Evolutionary conservation across 1,140 invertebrate species (phyloP), one percentile per base, ranked within the genome.

Genomic region (Nasonia longicornis): DNA sequence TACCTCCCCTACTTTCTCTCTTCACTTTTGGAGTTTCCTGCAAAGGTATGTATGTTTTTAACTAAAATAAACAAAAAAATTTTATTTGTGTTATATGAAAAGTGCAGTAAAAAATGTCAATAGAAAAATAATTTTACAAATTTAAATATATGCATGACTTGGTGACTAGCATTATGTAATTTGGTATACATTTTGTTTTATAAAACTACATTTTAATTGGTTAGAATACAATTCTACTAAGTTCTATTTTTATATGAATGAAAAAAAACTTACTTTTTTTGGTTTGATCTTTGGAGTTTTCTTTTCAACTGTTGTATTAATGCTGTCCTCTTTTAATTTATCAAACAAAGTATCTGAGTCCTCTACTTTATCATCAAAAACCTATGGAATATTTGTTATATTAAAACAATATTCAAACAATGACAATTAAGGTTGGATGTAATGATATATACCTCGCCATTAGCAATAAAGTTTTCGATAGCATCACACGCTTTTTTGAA

Each of bases 401-500:
- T 38, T 75, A 76, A 64, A 70, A 69, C 67, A 79, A 83, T 80
- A 74, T 72, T 16, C n/a, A 48, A 58, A 74, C 74, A n/a, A 12
- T 72, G 35, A 69, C 20, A 48, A 63, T 76, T 76, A 31, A 38
- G 20, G 38, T 12, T 45, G 16, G 35, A 22, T 29, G 42, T 31
- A 42, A 72, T 52, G 42, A 71, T 29, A 90, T 90, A 91, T 89
- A 93, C 95, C 89, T 94, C 92, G 83, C 94, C 93, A 88, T 95
- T 92, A n/a, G 92, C 91, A 82, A 97, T 95, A 85, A 94, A 96
- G 52, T 96, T 94, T 87, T 98, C 97, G 86, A 98, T 97, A 83
- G 96, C 95, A 84, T 93, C 93, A 82, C 97, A 92, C 11, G 97
- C 97, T 81, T 97, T 95, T 88, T 96, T 96, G 87, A 98, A 98